Conservation (phyloP, 2,888 invertebrate species). For the Caenorhabditis sulstoni region DNA sequence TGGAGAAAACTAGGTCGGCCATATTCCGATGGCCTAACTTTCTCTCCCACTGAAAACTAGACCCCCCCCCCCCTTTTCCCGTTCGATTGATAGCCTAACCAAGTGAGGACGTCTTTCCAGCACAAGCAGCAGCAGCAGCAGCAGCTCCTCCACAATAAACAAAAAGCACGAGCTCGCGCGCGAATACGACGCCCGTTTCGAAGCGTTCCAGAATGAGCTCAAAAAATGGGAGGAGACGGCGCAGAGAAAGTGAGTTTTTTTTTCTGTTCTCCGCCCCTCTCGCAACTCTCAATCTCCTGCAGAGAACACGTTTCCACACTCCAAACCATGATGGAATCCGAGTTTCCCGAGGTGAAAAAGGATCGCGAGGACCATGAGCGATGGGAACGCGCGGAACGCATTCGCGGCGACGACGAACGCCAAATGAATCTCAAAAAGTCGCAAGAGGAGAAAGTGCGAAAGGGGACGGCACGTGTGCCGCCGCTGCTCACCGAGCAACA, state of each 20-base stretch:
- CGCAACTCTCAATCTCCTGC: no score
- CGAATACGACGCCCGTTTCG: slow-evolving; percentile 35
- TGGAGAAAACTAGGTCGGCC: no score
- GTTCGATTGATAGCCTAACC: no score
- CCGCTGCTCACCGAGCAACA: slow-evolving; percentile 34
- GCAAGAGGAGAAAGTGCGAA: slow-evolving; percentile 35
- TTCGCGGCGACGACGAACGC: slow-evolving; percentile 46
- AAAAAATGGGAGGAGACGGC: slow-evolving; percentile 50
- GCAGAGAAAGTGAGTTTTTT: slow-evolving; percentile 42
- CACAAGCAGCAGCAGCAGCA: no score
- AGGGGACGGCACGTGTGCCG: slow-evolving; percentile 28
- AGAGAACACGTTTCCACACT: slow-evolving; percentile 22
- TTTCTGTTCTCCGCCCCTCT: no score
- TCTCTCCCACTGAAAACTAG: no score
- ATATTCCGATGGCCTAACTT: no score
- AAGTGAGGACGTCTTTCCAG: no score
- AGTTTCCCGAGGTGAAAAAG: slow-evolving; percentile 51
- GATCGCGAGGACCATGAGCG: slow-evolving; percentile 58
- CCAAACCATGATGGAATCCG: slow-evolving; percentile 22
- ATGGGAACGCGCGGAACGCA: slow-evolving; percentile 39
- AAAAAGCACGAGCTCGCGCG: slow-evolving; percentile 1
- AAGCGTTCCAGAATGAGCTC: slow-evolving; percentile 24
- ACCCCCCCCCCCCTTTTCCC: no score
- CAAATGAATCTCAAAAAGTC: slow-evolving; percentile 1
- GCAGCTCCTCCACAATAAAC: no score